Conservation (phyloP, 1,140 invertebrate species). For the Lamellibrachia luymesi region DNA sequence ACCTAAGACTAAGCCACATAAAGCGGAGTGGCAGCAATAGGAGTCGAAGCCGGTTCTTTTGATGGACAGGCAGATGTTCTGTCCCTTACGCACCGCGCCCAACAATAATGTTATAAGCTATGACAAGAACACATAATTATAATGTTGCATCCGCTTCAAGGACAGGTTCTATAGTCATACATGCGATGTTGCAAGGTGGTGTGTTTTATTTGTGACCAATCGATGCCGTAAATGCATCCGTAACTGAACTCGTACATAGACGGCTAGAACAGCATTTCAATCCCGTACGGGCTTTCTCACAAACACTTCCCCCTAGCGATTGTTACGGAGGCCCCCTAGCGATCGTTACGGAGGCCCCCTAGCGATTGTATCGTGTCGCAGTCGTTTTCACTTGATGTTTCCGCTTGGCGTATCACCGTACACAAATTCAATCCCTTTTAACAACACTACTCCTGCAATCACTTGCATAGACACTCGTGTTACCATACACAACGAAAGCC, state of each 20-base stretch:
- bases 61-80: no score
- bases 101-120: no score
- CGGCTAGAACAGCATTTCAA: no score
- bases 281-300: not conserved
- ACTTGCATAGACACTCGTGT: no score
- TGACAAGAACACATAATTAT: no score
- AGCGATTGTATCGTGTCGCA: not conserved
- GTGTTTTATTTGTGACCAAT: not conserved
- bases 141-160: no score
- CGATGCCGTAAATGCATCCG: not conserved
- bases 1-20: no score
- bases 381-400: not conserved
- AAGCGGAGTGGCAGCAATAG: no score
- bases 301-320: not conserved
- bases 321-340: not conserved
- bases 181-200: not conserved
- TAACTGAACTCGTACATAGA: no score
- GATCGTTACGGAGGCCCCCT: not conserved
- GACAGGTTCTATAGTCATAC: not conserved
- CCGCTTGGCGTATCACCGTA: not conserved
- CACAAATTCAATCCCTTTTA: not conserved
- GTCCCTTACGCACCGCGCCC: no score
- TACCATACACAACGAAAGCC: not conserved
- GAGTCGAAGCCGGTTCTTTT: no score
- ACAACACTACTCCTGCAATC: no score